Evolutionary conservation across 64 coral and sea anemone genomes (phyloP).

Genomic region (Stichodactyla helianthus): DNA sequence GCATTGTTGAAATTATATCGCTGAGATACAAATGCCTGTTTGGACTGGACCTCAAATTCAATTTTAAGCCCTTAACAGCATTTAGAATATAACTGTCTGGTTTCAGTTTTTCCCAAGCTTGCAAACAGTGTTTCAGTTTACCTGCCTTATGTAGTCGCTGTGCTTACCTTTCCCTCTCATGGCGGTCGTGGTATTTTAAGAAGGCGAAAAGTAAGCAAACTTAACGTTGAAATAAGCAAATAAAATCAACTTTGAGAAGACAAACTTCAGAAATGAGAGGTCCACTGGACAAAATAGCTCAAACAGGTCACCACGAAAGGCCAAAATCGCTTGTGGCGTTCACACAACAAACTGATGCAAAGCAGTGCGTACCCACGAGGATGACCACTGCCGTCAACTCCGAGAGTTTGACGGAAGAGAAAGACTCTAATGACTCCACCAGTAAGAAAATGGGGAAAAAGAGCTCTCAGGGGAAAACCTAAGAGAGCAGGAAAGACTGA

Average conservation of each 20-base stretch:
- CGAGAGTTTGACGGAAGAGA: neutral
- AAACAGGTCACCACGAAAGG: neutral
- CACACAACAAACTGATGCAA: neutral
- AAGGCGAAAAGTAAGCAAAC: neutral
- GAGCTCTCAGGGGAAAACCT: neutral
- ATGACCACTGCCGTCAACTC: neutral
- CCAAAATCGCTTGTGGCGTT: neutral
- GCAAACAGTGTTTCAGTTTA: constrained; percentile 41
- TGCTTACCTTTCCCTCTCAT: constrained; percentile 1
- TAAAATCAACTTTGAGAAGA: neutral
- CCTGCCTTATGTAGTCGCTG: constrained; percentile 44
- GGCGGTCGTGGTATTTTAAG: constrained; percentile 21
- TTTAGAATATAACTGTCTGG: constrained; percentile 43
- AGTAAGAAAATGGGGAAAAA: neutral
- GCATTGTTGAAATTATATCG: constrained; percentile 17
- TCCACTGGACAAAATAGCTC: neutral
- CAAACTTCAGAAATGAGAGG: neutral
- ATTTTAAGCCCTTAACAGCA: constrained; percentile 33
- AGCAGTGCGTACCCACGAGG: neutral
- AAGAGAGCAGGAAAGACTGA: neutral
- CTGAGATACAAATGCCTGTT: constrained; percentile 29
- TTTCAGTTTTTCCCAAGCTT: constrained; percentile 47
- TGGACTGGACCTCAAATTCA: constrained; percentile 44
- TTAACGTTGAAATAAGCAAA: constrained; percentile 7
- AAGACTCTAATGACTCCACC: neutral